A percentile compares a stretch with the other conserved stretches of the same genome.
Conservation (phyloP, 2,888 invertebrate genomes). For the Andrena minutula region DNA sequence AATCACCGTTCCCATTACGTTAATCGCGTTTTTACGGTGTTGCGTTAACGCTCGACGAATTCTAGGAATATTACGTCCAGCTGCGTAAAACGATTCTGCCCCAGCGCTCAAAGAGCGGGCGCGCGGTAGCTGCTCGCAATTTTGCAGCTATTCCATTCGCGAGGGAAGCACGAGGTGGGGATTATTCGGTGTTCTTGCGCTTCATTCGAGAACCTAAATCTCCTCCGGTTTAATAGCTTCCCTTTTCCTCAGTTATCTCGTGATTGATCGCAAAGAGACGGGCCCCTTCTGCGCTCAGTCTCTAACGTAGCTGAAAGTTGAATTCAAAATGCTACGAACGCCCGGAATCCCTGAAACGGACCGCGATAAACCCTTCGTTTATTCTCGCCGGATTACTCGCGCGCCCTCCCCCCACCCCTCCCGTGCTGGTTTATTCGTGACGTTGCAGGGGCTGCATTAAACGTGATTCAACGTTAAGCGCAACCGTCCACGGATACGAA, state of each 20-base stretch:
- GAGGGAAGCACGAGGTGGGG: conserved; percentile 30
- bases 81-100: conserved; percentile 10
- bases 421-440: conserved; percentile 21
- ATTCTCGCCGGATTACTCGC: conserved; percentile 61
- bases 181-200: conserved; percentile 58
- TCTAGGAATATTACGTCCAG: conserved; percentile 26
- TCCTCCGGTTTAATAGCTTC: conserved; percentile 57
- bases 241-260: conserved; percentile 61
- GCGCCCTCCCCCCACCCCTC: conserved; percentile 19
- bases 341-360: conserved; percentile 54
- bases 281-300: conserved; percentile 30
- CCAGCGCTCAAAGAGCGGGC: conserved; percentile 10
- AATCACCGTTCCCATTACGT: not conserved
- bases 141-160: conserved; percentile 50
- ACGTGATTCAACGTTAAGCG: conserved; percentile 40
- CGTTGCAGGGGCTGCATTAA: conserved; percentile 26
- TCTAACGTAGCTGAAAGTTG: conserved; percentile 56
- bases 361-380: conserved; percentile 56
- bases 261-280: conserved; percentile 62
- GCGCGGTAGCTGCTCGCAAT: conserved; percentile 43
- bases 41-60: conserved; percentile 12
- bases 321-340: conserved; percentile 58
- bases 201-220: conserved; percentile 61
- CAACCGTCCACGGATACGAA: conserved; percentile 23
- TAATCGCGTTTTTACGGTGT: conserved; percentile 12